Evolutionary conservation across 1,140 invertebrate genomes (phyloP), one percentile per base, ranked within the genome.

Genomic region (Aphidius gifuensis): DNA sequence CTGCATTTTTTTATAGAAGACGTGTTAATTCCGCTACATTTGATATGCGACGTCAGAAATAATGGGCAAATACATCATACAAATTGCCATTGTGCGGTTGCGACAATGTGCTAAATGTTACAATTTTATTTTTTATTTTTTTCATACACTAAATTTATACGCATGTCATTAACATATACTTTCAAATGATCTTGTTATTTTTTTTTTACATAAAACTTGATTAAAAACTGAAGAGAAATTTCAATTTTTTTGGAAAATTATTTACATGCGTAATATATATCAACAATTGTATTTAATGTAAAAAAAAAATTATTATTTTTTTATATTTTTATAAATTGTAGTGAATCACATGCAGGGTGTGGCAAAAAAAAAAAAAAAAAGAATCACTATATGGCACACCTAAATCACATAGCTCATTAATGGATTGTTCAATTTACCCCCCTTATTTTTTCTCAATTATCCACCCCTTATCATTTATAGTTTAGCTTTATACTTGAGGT

Each of bases 21-120:
- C 71, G 72, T 70, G 72, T 79, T 78, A 76, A 79, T 79, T 79
- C 77, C 77, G 65, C 65, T 76, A 79, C 77, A 79, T 79, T 79
- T 79, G 70, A 77, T 32, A 74, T 71, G 70, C 66, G 64, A 65
- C 62, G 61, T 58, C 55, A 65, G 57, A 50, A 58, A 56, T 69
- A 68, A 70, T 69, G 71, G 69, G 62, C 65, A 76, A 67, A 80
- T 80, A 78, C 77, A 80, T 80, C 76, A 80, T 70, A 64, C 69
- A 78, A 80, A 80, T 80, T 78, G 75, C 76, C 74, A 77, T 78
- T 78, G 77, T 78, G 23, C 23, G 75, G 75, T 74, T 70, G 76
- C 74, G 76, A 78, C 77, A 78, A 78, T 78, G 76, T 75, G 76
- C 71, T 78, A 77, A 76, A 72, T 66, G 62, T 39, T 43, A 39